Evolutionary conservation across 2,888 invertebrate genomes (phyloP).

Genomic region (Terebella lapidaria): DNA sequence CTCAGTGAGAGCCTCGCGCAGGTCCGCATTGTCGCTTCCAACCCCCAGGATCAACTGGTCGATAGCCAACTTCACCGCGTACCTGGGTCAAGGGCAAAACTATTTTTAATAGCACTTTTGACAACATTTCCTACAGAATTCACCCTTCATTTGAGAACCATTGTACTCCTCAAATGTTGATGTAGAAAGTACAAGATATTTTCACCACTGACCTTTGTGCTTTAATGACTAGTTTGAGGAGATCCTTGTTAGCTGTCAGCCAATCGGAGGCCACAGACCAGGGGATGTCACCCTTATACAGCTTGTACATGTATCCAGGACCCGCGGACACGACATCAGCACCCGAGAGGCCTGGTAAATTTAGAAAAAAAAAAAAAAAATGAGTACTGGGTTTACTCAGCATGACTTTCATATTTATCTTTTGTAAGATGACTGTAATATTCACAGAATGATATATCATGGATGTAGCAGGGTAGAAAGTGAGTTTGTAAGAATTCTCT

Average conservation of each 20-base stretch:
- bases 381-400: too few species aligned
- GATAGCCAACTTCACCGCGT: slow-evolving; percentile 54
- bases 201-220: slow-evolving; percentile 51
- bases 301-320: slow-evolving; percentile 43
- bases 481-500: too few species aligned
- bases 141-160: too few species aligned
- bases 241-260: slow-evolving; percentile 42
- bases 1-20: slow-evolving; percentile 47
- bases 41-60: slow-evolving; percentile 54
- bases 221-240: slow-evolving; percentile 41
- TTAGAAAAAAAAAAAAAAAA: not conserved
- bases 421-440: too few species aligned
- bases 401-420: too few species aligned
- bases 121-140: too few species aligned
- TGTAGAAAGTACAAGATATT: too few species aligned
- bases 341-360: slow-evolving; percentile 17
- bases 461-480: too few species aligned
- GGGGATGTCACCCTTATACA: slow-evolving; percentile 47
- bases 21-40: slow-evolving; percentile 38
- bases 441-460: too few species aligned
- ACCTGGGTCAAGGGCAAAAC: slow-evolving; percentile 37
- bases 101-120: too few species aligned
- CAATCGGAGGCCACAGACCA: slow-evolving; percentile 50
- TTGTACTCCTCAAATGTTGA: too few species aligned
- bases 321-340: slow-evolving; percentile 26